Conservation (phyloP, 1,140 invertebrate genomes). For the Manduca sexta region DNA sequence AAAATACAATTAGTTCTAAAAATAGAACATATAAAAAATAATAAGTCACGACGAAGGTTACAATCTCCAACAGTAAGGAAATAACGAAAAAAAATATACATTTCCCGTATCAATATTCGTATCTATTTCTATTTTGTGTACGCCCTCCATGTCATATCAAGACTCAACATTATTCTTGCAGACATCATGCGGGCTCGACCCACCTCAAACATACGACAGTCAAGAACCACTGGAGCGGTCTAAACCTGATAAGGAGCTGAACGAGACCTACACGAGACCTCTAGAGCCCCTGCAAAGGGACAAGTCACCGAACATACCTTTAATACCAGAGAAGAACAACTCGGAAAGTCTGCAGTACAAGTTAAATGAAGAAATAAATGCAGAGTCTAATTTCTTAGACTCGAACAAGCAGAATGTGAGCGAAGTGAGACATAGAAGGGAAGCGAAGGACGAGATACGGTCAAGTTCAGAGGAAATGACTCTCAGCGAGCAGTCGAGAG, state of each 20-base stretch:
- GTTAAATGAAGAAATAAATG: constrained; percentile 33
- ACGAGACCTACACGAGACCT: constrained; percentile 45
- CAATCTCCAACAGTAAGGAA: no score
- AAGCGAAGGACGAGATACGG: constrained; percentile 38
- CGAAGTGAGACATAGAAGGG: constrained; percentile 32
- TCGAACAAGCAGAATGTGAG: constrained; percentile 35
- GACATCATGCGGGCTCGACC: constrained; percentile 54
- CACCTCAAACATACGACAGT: constrained; percentile 54
- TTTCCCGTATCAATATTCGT: no score
- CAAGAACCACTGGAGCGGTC: constrained; percentile 49
- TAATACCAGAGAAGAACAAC: constrained; percentile 41
- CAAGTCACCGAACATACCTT: constrained; percentile 41
- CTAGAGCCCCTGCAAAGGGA: constrained; percentile 35
- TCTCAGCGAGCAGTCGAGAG: constrained; percentile 33
- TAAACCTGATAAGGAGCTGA: constrained; percentile 52
- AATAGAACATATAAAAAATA: no score
- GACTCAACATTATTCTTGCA: constrained; percentile 22
- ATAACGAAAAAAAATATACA: no score
- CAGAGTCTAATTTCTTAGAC: constrained; percentile 42
- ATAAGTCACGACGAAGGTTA: no score
- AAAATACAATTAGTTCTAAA: no score
- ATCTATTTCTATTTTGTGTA: neutral
- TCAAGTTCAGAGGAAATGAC: constrained; percentile 49
- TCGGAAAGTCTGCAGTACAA: constrained; percentile 35
- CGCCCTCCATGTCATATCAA: no score